Percentiles rank a stretch among this genome's conserved stretches.
Conservation (phyloP, 2,113 vertebrate species). For the Mobula birostris region DNA sequence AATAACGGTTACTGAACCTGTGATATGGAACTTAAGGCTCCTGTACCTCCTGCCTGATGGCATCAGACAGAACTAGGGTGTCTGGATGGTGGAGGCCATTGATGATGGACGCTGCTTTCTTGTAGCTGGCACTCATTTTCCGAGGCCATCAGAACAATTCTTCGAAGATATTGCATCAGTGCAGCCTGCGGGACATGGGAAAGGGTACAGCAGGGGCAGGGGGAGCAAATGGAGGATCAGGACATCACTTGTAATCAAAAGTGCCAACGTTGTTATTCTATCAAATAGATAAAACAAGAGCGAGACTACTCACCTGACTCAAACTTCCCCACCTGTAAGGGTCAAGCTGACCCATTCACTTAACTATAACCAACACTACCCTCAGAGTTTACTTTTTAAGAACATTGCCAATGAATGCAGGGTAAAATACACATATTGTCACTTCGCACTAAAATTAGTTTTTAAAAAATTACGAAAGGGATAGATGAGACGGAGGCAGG, state of each 20-base stretch:
- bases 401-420: background rate
- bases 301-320: background rate
- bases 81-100: too few species aligned
- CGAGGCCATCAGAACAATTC: background rate
- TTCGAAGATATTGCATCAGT: too few species aligned
- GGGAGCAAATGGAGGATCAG: background rate
- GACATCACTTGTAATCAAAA: background rate
- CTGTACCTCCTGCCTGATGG: too few species aligned
- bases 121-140: background rate
- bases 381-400: background rate
- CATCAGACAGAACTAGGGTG: too few species aligned
- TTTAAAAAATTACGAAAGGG: too few species aligned
- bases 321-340: background rate
- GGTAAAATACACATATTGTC: background rate
- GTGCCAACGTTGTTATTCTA: background rate
- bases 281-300: background rate
- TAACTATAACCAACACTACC: background rate
- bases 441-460: background rate
- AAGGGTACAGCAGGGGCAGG: background rate
- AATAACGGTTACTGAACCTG: too few species aligned
- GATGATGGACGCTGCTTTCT: too few species aligned
- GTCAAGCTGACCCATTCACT: background rate
- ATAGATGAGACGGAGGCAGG: too few species aligned
- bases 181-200: background rate
- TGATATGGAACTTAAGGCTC: too few species aligned